Base-by-base conservation (phyloP, 2,113 vertebrate species). In the Toxotes jaculatrix region DNA sequence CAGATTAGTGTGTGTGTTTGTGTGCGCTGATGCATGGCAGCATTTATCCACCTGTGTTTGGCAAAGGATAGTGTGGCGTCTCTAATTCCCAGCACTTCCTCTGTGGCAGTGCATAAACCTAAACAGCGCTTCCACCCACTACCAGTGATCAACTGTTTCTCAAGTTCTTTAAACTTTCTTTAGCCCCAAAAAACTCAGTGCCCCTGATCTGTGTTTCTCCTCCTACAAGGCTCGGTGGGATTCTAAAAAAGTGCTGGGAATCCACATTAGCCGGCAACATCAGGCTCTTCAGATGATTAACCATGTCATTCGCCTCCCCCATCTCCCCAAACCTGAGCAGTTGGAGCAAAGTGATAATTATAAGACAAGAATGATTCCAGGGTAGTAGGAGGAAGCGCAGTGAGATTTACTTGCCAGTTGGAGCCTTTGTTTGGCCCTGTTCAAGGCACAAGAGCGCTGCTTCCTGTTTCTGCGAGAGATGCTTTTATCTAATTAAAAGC, bases 401-500 rank as follows among this genome's bases (percentile, higher is more conserved):
- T 73, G 45, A 83, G 82, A 77, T 88, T 85, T 67, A 73, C 60
- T 74, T 83, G 74, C 81, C 90, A 84, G 59, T 60, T 61, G 82
- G 77, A 81, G 82, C 27, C 61, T 87, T 88, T 92, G 90, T 91
- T 89, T 90, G 75, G 85, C 77, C 84, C 80, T 43, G 38, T 79
- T 86, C 0, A 45, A 85, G 82, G 86, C 82, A 77, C 66, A 84
- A 77, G 83, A 87, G 83, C 62, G 68, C 74, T 66, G 86, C 84
- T 91, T 92, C 77, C 76, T 87, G 84, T 87, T 87, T 87, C 75
- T 86, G 56, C 38, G 5, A 75, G 78, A 83, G 80, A 69, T 23
- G 55, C 87, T 87, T 91, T 91, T 88, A 93, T 91, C 84, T 91
- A 90, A 92, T 93, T 92, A 91, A 90, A 90, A 88, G 64, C 85